Conservation (phyloP, 2,797 vertebrate genomes). For the Tragelaphus oryx region DNA sequence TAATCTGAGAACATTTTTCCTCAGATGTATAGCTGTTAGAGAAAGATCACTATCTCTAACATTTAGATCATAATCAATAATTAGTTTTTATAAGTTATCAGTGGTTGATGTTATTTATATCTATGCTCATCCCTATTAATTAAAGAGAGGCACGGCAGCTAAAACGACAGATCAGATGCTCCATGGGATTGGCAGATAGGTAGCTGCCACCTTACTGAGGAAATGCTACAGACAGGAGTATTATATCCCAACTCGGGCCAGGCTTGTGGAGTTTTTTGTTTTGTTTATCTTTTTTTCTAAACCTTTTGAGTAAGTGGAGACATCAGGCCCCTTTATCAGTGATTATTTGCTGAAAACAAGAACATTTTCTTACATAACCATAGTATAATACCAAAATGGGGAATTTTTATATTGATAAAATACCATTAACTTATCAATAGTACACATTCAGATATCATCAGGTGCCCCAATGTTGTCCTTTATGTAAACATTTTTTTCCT, state of each 20-base stretch:
- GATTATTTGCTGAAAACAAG: conserved; percentile 5
- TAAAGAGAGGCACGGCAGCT: not conserved
- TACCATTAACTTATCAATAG: not conserved
- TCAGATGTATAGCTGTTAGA: not conserved
- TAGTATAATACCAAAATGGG: not conserved
- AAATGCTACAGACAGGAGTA: not conserved
- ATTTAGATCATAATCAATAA: not conserved
- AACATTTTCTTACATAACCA: not conserved
- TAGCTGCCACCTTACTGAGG: not conserved
- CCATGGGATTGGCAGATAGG: not conserved
- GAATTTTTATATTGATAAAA: not conserved
- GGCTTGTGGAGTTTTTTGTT: not conserved
- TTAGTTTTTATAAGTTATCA: conserved; percentile 12
- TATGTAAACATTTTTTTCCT: not conserved
- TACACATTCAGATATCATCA: not conserved
- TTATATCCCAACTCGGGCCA: not conserved
- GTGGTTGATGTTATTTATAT: not conserved
- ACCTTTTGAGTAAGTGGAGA: not conserved
- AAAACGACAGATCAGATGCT: not conserved
- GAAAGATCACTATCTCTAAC: not conserved
- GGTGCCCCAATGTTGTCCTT: not conserved
- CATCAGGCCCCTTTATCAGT: not conserved
- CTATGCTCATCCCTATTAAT: not conserved
- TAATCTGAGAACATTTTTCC: not conserved
- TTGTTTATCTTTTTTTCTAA: not conserved